Conservation (phyloP, 1,140 invertebrate species). For the Drosophila sucinea region DNA sequence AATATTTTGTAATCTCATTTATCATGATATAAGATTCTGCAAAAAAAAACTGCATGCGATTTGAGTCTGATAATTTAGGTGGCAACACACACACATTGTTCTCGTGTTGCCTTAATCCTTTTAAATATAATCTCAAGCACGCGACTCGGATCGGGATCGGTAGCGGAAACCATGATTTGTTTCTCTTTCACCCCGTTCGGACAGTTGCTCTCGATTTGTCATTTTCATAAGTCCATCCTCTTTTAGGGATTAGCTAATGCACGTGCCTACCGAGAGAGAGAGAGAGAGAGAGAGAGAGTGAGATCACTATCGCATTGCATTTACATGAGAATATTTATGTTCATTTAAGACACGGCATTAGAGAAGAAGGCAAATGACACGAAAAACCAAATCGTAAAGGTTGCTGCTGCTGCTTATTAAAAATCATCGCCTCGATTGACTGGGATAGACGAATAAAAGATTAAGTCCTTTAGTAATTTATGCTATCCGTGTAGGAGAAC, state of each 20-base stretch:
- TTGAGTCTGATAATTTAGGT: neutral
- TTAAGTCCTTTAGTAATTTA: slow-evolving; percentile 53
- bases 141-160: slow-evolving; percentile 2
- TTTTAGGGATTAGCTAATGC: slow-evolving; percentile 59
- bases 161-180: slow-evolving; percentile 29
- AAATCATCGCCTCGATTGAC: slow-evolving; percentile 22
- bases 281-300: too few relatives aligned
- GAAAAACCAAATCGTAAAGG: slow-evolving; percentile 67
- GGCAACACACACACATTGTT: neutral
- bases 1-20: neutral
- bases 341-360: slow-evolving; percentile 58
- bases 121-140: slow-evolving; percentile 4
- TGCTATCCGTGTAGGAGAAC: slow-evolving; percentile 16
- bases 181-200: slow-evolving; percentile 20
- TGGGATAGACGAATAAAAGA: slow-evolving; percentile 1
- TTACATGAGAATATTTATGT: slow-evolving; percentile 67
- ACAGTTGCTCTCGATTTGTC: slow-evolving; percentile 72
- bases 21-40: neutral
- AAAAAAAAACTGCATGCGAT: neutral
- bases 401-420: slow-evolving; percentile 34
- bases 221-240: slow-evolving; percentile 69
- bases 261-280: slow-evolving; percentile 43
- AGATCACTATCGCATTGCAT: slow-evolving; percentile 58
- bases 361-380: slow-evolving; percentile 54
- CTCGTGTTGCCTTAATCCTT: neutral